Evolutionary conservation across 2,113 vertebrate species (phyloP).

Genomic region (Anoura caudifer): DNA sequence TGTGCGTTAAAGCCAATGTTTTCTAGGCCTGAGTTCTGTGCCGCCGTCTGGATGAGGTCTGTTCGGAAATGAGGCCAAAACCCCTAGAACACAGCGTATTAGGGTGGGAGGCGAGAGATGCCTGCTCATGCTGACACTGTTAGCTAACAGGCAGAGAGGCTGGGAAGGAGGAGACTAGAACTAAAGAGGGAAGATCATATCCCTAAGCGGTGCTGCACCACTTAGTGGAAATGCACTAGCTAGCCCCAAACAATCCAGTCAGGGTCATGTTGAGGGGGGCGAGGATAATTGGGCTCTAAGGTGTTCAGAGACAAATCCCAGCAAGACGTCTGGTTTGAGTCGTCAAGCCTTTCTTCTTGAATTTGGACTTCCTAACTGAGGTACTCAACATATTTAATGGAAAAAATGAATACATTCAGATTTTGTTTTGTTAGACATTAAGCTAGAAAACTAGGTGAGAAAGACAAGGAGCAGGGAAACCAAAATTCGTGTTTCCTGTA

Average conservation of each 20-base stretch:
- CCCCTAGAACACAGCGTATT: not conserved
- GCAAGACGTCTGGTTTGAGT: not conserved
- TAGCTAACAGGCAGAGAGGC: not conserved
- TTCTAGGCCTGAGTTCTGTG: not conserved
- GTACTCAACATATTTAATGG: not conserved
- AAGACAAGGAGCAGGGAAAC: not conserved
- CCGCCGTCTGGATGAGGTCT: not conserved
- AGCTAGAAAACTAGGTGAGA: not conserved
- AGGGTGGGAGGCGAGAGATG: not conserved
- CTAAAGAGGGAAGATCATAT: too few species aligned
- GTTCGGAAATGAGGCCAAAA: not conserved
- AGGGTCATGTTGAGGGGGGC: not conserved
- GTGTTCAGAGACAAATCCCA: not conserved
- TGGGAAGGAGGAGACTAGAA: not conserved
- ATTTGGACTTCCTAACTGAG: not conserved
- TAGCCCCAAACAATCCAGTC: not conserved
- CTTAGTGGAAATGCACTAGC: too few species aligned
- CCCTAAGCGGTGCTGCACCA: not conserved
- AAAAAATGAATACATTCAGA: not conserved
- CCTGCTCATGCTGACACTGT: fast-evolving
- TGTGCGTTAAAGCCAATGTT: not conserved
- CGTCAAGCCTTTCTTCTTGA: slow-evolving; percentile 17
- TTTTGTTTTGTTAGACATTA: not conserved
- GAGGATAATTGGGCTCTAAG: not conserved
- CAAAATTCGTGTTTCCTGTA: not conserved